Evolutionary conservation across 2,888 invertebrate species (phyloP), one percentile per base, ranked within the genome.

Genomic region (Clanis bilineata): DNA sequence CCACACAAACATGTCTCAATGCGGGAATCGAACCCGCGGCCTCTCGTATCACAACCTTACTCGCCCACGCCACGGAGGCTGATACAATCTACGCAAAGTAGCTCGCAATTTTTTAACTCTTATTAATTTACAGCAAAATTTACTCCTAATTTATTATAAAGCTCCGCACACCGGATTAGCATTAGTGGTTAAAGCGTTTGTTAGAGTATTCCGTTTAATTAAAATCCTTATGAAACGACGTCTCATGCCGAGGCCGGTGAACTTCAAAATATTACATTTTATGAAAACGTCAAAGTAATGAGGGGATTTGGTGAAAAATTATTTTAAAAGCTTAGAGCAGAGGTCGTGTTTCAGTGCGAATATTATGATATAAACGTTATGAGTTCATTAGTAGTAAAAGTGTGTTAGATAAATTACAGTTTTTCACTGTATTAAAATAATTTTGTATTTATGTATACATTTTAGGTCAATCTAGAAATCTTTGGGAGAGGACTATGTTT

Each of bases 241-340:
- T 51, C n/a, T 45, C 25, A 45, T n/a, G 5, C 32, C 9, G 18
- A 1, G 18, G 51, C 28, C 51, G 9, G 51, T 51, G 51, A 51
- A 51, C 51, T 51, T 32, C 28, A 51, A 51, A 28, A 32, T 45
- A 45, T 45, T 45, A 51, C 15, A 9, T 32, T 18, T 51, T 9
- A 32, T 32, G 51, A 51, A 23, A 51, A 32, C 51, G 28, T 32
- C 51, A 51, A 51, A 51, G 51, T 51, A 51, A 51, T 28, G 51
- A 32, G 51, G 18, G 32, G 51, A 51, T 51, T 32, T 10, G 9
- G 32, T 51, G 51, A 51, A 51, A 51, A 51, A 51, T 18, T 51
- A 32, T 51, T 51, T 51, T 51, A 23, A 45, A 45, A 45, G 45
- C 45, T 32, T 51, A 51, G 18, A 28, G 9, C 10, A 9, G 23